Base-by-base conservation (phyloP, 2,797 vertebrate species). In the Tachyglossus aculeatus region DNA sequence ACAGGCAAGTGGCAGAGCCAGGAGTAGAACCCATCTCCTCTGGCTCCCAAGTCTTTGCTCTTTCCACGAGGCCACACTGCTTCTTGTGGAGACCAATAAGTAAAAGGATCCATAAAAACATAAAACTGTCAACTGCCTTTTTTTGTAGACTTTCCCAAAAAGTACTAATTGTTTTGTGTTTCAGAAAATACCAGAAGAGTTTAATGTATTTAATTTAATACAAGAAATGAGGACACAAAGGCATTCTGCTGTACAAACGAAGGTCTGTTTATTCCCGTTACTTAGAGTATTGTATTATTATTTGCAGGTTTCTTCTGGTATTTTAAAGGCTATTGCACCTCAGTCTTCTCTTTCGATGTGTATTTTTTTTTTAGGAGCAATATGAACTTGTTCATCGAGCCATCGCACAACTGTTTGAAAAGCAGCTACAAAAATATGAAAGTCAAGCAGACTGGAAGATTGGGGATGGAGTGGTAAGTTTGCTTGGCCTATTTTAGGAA, bases 221-320 rank as follows among this genome's bases (percentile, higher is more conserved):
- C 97, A 98, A 88, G 97, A 98, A 91, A 98, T 99, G 98, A 96
- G 98, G 88, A 99, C 96, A 2, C 98, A 98, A 67, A 93, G 98
- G 43, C 98, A 99, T 92, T 99, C 97, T 32, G 98, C 98, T 54
- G 98, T 99, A 48, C 98, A 99, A 88, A 99, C 98, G 22, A 99
- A 99, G 96, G 98, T 99, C 91, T 22, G 1, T 59, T 67, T 59
- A 22, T 62, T 67, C 5, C 54, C 11, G 60, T 67, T 79, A 40
- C 60, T 40, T n/a, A n/a, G n/a, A n/a, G n/a, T 75, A 65, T 16
- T 63, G 7, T 44, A 33, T 60, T 67, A 40, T 67, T 27, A 6
- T 56, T 48, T 47, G 5, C 36, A 10, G 37, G 25, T 75, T 21
- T 13, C 1, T 38, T 7, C 1, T 40, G 3, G 18, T n/a, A 50